Conservation (phyloP, 2,888 invertebrate genomes). For the Drosophila fulvimacula region DNA sequence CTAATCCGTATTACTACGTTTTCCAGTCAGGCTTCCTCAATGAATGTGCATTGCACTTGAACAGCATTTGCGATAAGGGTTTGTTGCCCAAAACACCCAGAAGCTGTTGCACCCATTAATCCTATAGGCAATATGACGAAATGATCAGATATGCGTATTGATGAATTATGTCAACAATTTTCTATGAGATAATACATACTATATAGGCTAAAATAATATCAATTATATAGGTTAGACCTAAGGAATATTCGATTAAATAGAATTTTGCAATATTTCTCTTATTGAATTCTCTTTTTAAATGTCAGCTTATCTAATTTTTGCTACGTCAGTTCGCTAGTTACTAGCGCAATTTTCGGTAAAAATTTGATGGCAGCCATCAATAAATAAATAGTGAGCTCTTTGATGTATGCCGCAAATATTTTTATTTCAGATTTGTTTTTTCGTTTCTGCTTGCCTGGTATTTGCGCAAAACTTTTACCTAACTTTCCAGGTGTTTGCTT, state of each 20-base stretch:
- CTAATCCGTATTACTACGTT: neutral
- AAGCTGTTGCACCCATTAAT: constrained; percentile 16
- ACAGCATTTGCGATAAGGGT: constrained; percentile 8
- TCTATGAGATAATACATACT: neutral
- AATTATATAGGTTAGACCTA: neutral
- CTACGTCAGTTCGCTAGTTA: too few species aligned
- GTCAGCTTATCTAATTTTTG: too few species aligned
- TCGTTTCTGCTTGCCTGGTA: neutral
- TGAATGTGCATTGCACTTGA: constrained; percentile 7
- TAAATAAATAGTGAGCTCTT: too few species aligned
- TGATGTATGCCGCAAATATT: too few species aligned
- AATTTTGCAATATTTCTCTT: neutral
- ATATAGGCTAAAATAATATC: neutral
- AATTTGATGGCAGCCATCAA: too few species aligned
- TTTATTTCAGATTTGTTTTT: too few species aligned
- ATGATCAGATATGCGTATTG: neutral
- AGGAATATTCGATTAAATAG: neutral
- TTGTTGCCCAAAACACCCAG: constrained; percentile 9
- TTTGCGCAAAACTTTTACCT: too few species aligned
- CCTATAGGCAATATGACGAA: constrained; percentile 18
- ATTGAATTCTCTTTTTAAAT: too few species aligned
- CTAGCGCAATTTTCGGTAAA: too few species aligned
- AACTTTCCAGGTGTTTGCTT: too few species aligned
- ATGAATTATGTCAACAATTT: neutral
- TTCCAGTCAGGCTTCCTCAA: neutral